Base-by-base conservation (phyloP, 53 echinoderm and acorn worm genomes). In the Paracentrotus lividus region DNA sequence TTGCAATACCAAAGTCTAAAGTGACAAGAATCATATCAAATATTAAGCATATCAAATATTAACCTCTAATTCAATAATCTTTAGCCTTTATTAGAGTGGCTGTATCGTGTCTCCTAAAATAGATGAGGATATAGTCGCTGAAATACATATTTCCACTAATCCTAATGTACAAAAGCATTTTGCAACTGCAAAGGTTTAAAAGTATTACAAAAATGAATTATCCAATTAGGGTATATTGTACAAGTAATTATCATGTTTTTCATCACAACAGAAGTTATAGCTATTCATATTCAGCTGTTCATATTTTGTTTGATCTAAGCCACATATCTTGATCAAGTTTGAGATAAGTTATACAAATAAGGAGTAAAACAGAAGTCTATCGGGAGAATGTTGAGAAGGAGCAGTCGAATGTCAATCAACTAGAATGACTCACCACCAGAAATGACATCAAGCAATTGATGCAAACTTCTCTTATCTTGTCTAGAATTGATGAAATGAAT, bases 381-480 rank as follows among this genome's bases (percentile, higher is more conserved):
- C 15, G 21, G 9, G n/a, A 52, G 34, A 87, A 56, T 33, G 27
- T 55, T 56, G 51, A 87, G 87, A 57, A 33, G 87, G n/a, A 87
- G 61, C 45, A 81, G 81, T 45, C 45, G 72, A 58, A 47, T 72
- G 90, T 90, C 68, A 90, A 44, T 90, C 90, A 90, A 65, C 40
- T n/a, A 61, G 29, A 18, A 53, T 90, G 90, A 90, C 72, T 90
- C 90, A 90, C 90, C 34, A 29, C 90, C 68, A 90, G 90, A 69
- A 69, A 72, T 72, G 90, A 72, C 90, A 90, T 90, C 90, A 68
- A 90, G 49, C 54, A 90, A 68, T 51, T 69, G 72, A 90, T 55
- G 34, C 90, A 90, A 69, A 89, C 55, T 57, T 64, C 65, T 89
- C 89, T 60, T 64, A 89, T 89, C 89, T 89, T 57, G 64, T 59